Evolutionary conservation across 2,888 invertebrate species (phyloP).

Genomic region (Gasteruption jaculator): DNA sequence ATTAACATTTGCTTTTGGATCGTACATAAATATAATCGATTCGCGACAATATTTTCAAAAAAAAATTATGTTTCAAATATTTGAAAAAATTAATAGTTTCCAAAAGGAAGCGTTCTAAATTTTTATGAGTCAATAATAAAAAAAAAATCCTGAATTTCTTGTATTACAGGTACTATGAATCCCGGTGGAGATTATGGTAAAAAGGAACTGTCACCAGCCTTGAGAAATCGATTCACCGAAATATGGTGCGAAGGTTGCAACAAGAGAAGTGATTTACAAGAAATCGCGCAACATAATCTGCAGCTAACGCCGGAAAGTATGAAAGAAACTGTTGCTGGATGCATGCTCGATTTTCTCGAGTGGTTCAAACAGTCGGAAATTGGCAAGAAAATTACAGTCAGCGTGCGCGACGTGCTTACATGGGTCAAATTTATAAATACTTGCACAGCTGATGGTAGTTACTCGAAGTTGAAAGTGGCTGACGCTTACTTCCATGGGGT

Average conservation of each 20-base stretch:
- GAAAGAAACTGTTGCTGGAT: conserved; percentile 60
- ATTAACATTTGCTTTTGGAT: too few species aligned
- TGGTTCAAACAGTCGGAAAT: conserved; percentile 71
- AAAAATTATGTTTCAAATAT: too few species aligned
- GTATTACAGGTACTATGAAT: conserved; percentile 99
- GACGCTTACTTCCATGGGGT: conserved; percentile 87
- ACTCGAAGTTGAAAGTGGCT: conserved; percentile 49
- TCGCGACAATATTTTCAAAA: too few species aligned
- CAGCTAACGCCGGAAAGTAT: conserved; percentile 55
- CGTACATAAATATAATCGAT: too few species aligned
- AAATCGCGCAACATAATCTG: conserved; percentile 80
- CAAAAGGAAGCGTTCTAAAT: too few species aligned
- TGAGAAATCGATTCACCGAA: conserved; percentile 97
- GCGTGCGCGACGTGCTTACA: conserved; percentile 85
- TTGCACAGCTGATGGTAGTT: conserved; percentile 42
- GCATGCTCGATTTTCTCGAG: conserved; percentile 75
- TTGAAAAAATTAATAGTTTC: too few species aligned
- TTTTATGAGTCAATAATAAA: not conserved
- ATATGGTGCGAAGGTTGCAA: conserved; percentile 91
- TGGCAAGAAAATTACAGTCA: conserved; percentile 76
- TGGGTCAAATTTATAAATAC: conserved; percentile 89
- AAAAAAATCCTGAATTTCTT: too few species aligned
- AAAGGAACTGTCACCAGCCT: conserved; percentile 95
- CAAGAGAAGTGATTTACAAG: conserved; percentile 67
- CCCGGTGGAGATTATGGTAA: conserved; percentile 99